Base-by-base conservation (phyloP, 2,113 vertebrate species). In the Ctenodactylus gundi region DNA sequence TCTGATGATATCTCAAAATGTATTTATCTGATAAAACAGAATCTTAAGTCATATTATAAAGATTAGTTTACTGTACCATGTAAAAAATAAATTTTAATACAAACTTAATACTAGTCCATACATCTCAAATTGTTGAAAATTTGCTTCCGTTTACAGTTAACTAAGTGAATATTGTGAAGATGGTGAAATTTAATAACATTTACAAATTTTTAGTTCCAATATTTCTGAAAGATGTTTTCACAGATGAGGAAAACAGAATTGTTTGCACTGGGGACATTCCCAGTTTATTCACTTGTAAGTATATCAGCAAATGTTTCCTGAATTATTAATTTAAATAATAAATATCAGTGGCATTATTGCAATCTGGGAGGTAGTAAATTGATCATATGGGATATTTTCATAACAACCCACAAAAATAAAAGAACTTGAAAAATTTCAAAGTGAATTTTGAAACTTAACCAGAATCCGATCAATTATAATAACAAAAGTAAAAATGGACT, bases 281-380 rank as follows among this genome's bases (percentile, higher is more conserved):
- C 6, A 75, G 25, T n/a, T 89, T 68, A 70, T 51, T 87, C 21
- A 87, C 2, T 58, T 75, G 6, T 78, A 1, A 44, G 88, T 29
- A 62, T 44, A 31, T 60, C 46, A 93, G 31, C 17, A 89, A 78
- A 83, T 91, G 86, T 5, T 93, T 75, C 6, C 15, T 70, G 27
- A 91, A 73, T 78, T 85, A 70, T 80, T 88, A 81, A 57, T 65
- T 89, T n/a, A 88, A 67, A 20, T 83, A 64, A 49, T 60, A 87
- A 21, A 3, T 39, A 6, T 2, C 46, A 62, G n/a, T 39, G 31
- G 2, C 8, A 92, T 84, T 80, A 58, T 13, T 94, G 8, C 6
- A 44, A 53, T 10, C 15, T 84, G 15, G 83, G 29, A 21, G 9
- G 53, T 81, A 44, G 4, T 73, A 86, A 85, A 39, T 41, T 83